These are phyloP conservation scores for Zaprionus taronus DNA, from an alignment of 1,140 invertebrate genomes.

Conservation along the genomic window DNA sequence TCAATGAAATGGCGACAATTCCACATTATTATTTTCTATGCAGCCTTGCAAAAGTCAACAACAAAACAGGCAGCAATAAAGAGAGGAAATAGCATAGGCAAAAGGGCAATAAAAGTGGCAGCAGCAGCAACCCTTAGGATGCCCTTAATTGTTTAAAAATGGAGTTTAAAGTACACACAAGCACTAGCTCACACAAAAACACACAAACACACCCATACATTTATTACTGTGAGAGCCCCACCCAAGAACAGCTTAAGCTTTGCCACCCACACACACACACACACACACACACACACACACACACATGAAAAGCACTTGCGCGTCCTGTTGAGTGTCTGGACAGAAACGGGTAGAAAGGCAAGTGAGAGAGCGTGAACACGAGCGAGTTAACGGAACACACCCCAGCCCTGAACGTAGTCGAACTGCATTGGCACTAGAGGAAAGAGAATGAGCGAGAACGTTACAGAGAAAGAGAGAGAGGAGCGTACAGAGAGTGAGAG, in stretches of 20 bases:
- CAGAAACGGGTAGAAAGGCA: conserved; percentile 50
- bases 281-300: conserved; percentile 3
- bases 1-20: conserved; percentile 35
- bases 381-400: conserved; percentile 66
- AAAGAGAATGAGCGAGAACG: conserved; percentile 12
- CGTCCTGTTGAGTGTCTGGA: conserved; percentile 64
- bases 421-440: conserved; percentile 43
- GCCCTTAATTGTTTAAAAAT: conserved; percentile 70
- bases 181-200: neutral
- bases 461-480: neutral
- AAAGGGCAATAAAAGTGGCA: conserved; percentile 35
- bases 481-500: neutral
- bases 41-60: conserved; percentile 43
- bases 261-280: conserved; percentile 42
- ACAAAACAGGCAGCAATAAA: conserved; percentile 37
- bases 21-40: conserved; percentile 20
- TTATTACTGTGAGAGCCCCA: conserved; percentile 35
- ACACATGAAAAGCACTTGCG: conserved; percentile 52
- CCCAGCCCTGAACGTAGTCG: conserved; percentile 35
- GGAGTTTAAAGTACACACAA: conserved; percentile 57
- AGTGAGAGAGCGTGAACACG: conserved; percentile 47
- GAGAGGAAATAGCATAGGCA: conserved; percentile 30
- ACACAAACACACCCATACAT: neutral
- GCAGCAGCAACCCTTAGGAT: conserved; percentile 47
- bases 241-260: conserved; percentile 45